Evolutionary conservation across 1,140 invertebrate genomes (phyloP).

Genomic region (Orius laevigatus): DNA sequence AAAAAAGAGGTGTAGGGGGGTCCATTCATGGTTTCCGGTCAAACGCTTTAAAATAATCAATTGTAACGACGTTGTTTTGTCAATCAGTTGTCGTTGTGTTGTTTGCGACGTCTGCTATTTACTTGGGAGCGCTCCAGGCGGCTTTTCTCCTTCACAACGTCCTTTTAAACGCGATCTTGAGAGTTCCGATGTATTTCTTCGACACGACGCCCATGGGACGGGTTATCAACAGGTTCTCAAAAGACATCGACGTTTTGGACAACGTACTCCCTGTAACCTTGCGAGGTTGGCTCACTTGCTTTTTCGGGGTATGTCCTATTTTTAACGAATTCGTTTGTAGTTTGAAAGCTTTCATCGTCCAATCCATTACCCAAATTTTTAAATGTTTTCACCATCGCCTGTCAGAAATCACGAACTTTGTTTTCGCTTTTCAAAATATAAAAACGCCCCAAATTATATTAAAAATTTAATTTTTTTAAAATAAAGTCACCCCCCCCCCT

Average conservation of each 20-base stretch:
- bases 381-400: too few species aligned
- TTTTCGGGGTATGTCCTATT: conserved; percentile 30
- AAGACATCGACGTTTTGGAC: conserved; percentile 67
- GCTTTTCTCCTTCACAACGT: conserved; percentile 50
- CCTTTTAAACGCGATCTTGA: conserved; percentile 35
- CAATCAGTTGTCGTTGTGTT: conserved; percentile 12
- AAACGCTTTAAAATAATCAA: too few species aligned
- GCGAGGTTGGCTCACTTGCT: conserved; percentile 27
- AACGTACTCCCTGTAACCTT: conserved; percentile 26
- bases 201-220: conserved; percentile 73
- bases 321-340: too few species aligned
- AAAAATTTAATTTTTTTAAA: too few species aligned
- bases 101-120: conserved; percentile 22
- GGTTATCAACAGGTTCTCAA: conserved; percentile 70
- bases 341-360: too few species aligned
- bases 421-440: too few species aligned
- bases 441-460: too few species aligned
- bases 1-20: too few species aligned
- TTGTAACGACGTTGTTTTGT: neutral
- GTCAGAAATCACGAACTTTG: too few species aligned
- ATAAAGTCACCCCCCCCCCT: too few species aligned
- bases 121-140: conserved; percentile 51
- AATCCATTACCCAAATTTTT: too few species aligned
- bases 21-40: too few species aligned
- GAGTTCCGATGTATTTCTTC: conserved; percentile 62